Evolutionary conservation across 2,888 invertebrate genomes (phyloP), one percentile per base, ranked within the genome.

Genomic region (Plutella xylostella): DNA sequence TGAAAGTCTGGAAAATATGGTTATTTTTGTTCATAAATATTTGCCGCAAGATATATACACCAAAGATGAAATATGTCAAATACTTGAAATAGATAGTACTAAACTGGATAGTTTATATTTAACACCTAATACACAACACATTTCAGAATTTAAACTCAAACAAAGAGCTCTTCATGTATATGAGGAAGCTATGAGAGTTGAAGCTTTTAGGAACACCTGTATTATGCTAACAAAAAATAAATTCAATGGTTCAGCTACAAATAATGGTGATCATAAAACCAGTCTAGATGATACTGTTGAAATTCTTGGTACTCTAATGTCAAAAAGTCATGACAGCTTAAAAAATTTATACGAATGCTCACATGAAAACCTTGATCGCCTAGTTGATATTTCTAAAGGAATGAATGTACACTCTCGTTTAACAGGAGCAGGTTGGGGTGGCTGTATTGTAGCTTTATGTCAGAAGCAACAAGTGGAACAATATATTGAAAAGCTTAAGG

Each of bases 381-480:
- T 98, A 18, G 94, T 97, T 17, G 84, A 89, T 22, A 72, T 92
- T 61, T 93, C 92, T 7, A 83, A 86, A 48, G 88, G 89, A 42
- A 82, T 87, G 48, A 87, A 88, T 19, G 78, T 92, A n/a, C 93
- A 95, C 34, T 93, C 94, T n/a, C 88, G 98, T 42, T 83, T 99
- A 31, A 98, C 98, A 1, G 99, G 98, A 28, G 98, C 98, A 22
- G 97, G 97, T 85, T 98, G 98, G 98, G 99, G 98, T 30, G 99
- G 99, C 4, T 98, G 98, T 72, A 89, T 92, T 45, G 96, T 99
- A 11, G 95, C 96, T 15, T 77, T 97, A 52, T 89, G 93, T 45
- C 86, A 88, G 1, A 85, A 86, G 46, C 86, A 88, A 40, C 85
- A 87, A 50, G 89, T 91, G 5, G 71, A 87, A 12, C 72, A 85